A percentile compares a stretch with the other conserved stretches of the same genome.
Conservation (phyloP, 2,888 invertebrate species). For the Disparrhopalites patrizii region DNA sequence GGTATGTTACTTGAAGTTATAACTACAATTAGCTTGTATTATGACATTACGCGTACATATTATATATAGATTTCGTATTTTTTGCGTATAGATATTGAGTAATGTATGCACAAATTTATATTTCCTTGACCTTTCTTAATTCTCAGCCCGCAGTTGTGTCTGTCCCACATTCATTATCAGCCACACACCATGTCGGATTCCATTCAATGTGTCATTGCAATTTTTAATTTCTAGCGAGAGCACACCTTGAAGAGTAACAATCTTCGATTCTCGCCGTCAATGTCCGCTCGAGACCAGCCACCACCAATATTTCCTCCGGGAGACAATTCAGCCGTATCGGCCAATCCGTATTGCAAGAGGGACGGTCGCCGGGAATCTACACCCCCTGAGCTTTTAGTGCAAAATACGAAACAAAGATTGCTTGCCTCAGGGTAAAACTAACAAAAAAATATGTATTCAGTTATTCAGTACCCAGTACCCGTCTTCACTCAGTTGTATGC, state of each 20-base stretch:
- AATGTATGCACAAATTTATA: too few species aligned
- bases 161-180: too few species aligned
- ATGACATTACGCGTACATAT: neutral
- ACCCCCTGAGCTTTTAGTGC: conserved; percentile 63
- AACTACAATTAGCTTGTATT: neutral
- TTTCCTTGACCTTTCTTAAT: too few species aligned
- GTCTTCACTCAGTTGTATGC: too few species aligned
- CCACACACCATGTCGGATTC: too few species aligned
- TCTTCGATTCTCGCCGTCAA: conserved; percentile 63
- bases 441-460: too few species aligned
- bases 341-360: conserved; percentile 77
- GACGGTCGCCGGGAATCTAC: conserved; percentile 76
- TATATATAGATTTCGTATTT: neutral
- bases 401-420: conserved; percentile 25
- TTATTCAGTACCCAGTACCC: too few species aligned
- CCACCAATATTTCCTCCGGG: conserved; percentile 77
- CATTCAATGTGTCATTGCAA: conserved; percentile 23
- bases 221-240: conserved; percentile 56
- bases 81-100: too few species aligned
- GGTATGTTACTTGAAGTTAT: conserved; percentile 32
- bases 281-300: conserved; percentile 74
- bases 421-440: conserved; percentile 29
- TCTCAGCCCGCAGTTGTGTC: too few species aligned
- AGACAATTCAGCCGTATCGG: conserved; percentile 69
- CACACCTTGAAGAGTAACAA: conserved; percentile 56